A percentile compares a stretch with the other conserved stretches of the same genome.
These are phyloP conservation scores for Notocelia uddmanniana DNA, from an alignment of 2,888 invertebrate genomes.

Conservation along the genomic window DNA sequence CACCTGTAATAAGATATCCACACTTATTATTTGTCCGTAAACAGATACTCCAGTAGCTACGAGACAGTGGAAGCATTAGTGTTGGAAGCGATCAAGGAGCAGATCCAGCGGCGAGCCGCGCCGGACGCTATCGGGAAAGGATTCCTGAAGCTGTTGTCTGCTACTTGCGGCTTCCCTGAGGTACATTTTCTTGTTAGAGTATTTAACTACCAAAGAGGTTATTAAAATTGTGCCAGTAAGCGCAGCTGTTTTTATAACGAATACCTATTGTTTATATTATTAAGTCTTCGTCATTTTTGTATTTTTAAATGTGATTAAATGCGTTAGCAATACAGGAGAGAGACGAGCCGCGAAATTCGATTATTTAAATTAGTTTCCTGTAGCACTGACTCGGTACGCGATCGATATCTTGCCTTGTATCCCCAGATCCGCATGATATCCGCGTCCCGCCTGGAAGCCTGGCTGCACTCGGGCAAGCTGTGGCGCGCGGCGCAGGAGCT, in stretches of 20 bases:
- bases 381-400: no score
- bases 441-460: slow-evolving; percentile 93
- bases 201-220: background rate
- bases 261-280: no score
- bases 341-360: no score
- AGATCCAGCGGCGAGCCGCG: slow-evolving; percentile 93
- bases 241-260: no score
- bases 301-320: no score
- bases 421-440: slow-evolving; percentile 90
- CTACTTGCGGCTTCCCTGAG: slow-evolving; percentile 94
- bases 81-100: slow-evolving; percentile 95
- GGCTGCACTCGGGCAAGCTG: slow-evolving; percentile 98
- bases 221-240: no score
- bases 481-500: slow-evolving; percentile 97
- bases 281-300: no score
- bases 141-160: slow-evolving; percentile 93
- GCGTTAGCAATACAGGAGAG: no score
- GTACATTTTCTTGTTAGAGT: slow-evolving; percentile 60
- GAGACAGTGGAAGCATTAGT: slow-evolving; percentile 93
- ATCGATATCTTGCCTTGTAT: no score
- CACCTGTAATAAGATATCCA: background rate
- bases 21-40: slow-evolving; percentile 4
- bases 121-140: slow-evolving; percentile 95
- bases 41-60: slow-evolving; percentile 77
- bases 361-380: no score